Conservation (phyloP, 2,797 vertebrate species). For the Triplophysa bombifrons region DNA sequence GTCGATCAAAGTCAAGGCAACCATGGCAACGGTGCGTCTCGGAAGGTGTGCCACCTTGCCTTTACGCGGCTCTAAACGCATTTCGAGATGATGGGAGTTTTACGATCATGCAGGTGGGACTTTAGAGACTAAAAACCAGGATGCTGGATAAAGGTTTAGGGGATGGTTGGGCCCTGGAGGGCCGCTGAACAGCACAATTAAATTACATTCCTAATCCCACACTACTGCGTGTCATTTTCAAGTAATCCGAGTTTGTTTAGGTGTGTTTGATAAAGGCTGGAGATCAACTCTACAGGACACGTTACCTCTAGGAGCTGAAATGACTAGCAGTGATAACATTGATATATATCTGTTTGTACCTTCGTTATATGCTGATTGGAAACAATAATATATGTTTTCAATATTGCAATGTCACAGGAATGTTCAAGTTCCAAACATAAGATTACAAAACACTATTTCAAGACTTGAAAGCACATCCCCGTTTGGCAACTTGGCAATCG, state of each 20-base stretch:
- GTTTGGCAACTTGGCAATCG: not conserved
- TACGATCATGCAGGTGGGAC: constrained; percentile 14
- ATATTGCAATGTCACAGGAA: no score
- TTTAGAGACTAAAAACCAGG: not conserved
- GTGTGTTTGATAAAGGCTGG: not conserved
- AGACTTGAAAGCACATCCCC: no score
- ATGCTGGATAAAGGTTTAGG: no score
- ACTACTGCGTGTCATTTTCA: not conserved
- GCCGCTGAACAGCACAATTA: not conserved
- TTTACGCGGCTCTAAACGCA: constrained; percentile 4
- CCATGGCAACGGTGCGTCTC: not conserved
- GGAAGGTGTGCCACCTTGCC: not conserved
- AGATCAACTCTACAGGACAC: not conserved
- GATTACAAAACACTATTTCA: not conserved
- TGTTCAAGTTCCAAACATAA: no score
- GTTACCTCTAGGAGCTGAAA: no score
- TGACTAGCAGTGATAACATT: no score
- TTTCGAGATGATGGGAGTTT: constrained; percentile 9
- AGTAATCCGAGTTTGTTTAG: not conserved
- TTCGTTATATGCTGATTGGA: no score
- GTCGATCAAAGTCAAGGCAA: constrained; percentile 42
- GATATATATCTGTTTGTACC: no score
- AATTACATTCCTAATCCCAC: not conserved
- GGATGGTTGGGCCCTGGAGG: not conserved
- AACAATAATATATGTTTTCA: no score